Evolutionary conservation across 35 echinoderm and acorn worm species (phyloP), one percentile per base, ranked within the genome.

Genomic region (Strongylocentrotus purpuratus): DNA sequence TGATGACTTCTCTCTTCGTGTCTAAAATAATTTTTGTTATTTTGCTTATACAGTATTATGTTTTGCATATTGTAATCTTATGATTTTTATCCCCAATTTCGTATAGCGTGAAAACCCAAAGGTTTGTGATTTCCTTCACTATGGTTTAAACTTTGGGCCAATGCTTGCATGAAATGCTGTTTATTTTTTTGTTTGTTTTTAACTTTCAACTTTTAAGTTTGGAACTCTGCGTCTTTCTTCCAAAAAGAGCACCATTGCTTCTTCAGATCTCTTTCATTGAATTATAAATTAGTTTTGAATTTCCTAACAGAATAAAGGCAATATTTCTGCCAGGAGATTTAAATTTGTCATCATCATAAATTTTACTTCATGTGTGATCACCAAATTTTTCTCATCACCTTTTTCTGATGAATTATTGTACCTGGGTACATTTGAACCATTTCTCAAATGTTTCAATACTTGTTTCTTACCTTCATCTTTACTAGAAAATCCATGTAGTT

Each of bases 41-140:
- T 71, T n/a, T 78, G 65, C 65, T 78, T 78, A 9, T n/a, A 78
- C 65, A 78, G 20, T 78, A 28, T n/a, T 78, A 5, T 78, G 6
- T 28, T 78, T 78, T 78, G 65, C 65, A 78, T 78, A n/a, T 78
- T 78, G 22, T 22, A 22, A 28, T 78, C 65, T 78, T 78, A 78
- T 78, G 65, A 78, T 78, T 78, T 78, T 78, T 78, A 78, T 28
- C 65, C 65, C 65, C 28, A 78, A 78, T 78, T 78, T 78, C 65
- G 20, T 78, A 28, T 22, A 78, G 25, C 65, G 65, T 78, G 65
- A 78, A 78, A 78, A 78, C n/a, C 65, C 65, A 78, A 78, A 78
- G 65, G 65, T 78, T 78, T n/a, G 65, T 78, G 28, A 78, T n/a
- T 78, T 78, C 22, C 25, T 78, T 28, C 28, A 8, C 20, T 78